Conservation (phyloP, 2,888 invertebrate species). For the Lysandra bellargus region DNA sequence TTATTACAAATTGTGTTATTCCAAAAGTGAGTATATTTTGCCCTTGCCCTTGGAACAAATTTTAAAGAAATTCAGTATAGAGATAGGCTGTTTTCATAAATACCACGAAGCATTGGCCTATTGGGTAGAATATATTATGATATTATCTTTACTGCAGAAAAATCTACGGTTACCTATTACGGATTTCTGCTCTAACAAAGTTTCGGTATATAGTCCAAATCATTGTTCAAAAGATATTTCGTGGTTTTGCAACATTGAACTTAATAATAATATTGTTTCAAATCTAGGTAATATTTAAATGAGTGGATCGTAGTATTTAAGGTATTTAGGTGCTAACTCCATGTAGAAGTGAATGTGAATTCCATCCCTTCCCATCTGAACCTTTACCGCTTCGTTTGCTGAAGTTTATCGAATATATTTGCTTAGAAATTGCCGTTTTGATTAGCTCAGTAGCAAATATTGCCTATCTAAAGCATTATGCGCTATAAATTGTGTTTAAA, state of each 20-base stretch:
- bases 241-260: neutral
- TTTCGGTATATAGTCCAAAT: too few relatives aligned
- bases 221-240: too few relatives aligned
- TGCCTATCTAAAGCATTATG: neutral
- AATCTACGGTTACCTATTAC: too few relatives aligned
- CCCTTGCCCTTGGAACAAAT: too few relatives aligned
- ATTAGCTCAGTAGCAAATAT: neutral
- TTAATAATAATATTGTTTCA: neutral
- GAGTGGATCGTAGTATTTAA: neutral
- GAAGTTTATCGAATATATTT: conserved; percentile 7
- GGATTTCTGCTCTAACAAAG: too few relatives aligned
- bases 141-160: too few relatives aligned
- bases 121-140: too few relatives aligned
- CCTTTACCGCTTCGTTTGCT: conserved; percentile 16
- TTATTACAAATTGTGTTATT: too few relatives aligned
- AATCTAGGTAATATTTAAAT: conserved; percentile 11
- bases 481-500: neutral
- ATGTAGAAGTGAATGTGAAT: conserved; percentile 70
- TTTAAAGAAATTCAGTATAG: too few relatives aligned
- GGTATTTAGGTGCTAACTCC: neutral
- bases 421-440: conserved; percentile 5
- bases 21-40: too few relatives aligned
- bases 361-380: conserved; percentile 47
- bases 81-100: too few relatives aligned
- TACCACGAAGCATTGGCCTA: too few relatives aligned